These are phyloP conservation scores for Pogonomyrmex californicus DNA, from an alignment of 1,140 invertebrate genomes.

Conservation along the genomic window DNA sequence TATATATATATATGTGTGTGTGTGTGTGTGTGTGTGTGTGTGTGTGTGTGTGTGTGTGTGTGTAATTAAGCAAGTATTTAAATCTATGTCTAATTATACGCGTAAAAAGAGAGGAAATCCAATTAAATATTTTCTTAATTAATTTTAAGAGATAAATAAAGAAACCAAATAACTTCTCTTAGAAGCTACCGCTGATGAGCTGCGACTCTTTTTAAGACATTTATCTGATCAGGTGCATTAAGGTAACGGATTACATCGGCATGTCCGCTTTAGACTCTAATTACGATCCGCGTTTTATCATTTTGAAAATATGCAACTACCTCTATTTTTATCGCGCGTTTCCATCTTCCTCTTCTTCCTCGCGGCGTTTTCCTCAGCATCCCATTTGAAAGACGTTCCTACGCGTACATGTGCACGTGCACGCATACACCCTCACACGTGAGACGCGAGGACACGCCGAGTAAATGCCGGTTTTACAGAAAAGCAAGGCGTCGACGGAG, in stretches of 20 bases:
- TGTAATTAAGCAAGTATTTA: conserved; percentile 7
- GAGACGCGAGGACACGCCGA: conserved; percentile 26
- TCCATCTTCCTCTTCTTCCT: background rate
- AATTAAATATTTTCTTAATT: background rate
- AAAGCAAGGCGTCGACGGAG: conserved; percentile 36
- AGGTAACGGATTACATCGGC: background rate
- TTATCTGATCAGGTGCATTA: conserved; percentile 26
- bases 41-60: no score
- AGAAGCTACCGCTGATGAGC: conserved; percentile 18
- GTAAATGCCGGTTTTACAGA: conserved; percentile 43
- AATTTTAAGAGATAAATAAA: conserved; percentile 21
- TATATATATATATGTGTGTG: no score
- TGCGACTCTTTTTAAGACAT: background rate
- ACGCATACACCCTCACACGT: background rate
- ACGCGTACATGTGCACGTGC: no score
- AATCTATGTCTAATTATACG: background rate
- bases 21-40: no score
- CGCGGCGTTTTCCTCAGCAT: conserved; percentile 10
- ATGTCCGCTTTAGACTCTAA: conserved; percentile 8
- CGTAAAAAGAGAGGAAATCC: background rate
- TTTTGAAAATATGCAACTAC: background rate
- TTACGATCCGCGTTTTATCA: conserved; percentile 15
- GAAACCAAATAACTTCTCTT: conserved; percentile 8
- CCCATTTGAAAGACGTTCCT: conserved; percentile 29
- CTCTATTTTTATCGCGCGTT: conserved; percentile 24